Evolutionary conservation across 23 tunicate species (phyloP).

Genomic region (Phallusia fumigata): DNA sequence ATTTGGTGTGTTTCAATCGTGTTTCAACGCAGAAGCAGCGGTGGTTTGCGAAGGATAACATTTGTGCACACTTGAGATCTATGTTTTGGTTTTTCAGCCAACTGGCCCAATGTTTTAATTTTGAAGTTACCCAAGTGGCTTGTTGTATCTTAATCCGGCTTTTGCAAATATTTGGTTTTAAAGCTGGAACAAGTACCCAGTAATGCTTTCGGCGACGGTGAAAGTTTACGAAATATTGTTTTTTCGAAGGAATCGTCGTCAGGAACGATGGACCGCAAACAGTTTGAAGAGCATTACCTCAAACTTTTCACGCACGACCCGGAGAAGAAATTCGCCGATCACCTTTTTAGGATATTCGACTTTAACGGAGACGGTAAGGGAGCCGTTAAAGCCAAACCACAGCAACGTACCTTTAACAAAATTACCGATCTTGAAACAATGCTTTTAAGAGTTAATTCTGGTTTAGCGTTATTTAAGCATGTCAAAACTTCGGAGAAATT

Average conservation of each 20-base stretch:
- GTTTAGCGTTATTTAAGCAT: background rate
- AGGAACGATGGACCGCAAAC: constrained; percentile 32
- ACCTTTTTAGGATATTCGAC: constrained; percentile 59
- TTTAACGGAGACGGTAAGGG: constrained; percentile 57
- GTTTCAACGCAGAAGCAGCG: no score
- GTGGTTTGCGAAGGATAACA: no score
- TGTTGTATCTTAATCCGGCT: no score
- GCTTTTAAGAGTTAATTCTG: background rate
- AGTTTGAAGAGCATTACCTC: constrained; percentile 46
- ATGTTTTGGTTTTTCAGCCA: no score
- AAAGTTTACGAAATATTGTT: background rate
- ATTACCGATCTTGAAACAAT: background rate
- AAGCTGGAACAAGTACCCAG: no score
- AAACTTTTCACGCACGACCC: constrained; percentile 15
- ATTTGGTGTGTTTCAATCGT: no score
- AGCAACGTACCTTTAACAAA: background rate
- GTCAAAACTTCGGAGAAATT: background rate
- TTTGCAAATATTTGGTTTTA: no score
- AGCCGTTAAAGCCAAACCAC: no score
- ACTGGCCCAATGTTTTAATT: no score
- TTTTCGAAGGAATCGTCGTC: constrained; percentile 39
- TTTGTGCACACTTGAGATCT: no score
- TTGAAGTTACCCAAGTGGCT: no score
- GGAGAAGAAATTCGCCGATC: constrained; percentile 38
- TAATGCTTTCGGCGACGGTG: no score